Conservation (phyloP, 2,797 vertebrate species). For the Coregonus sp. region DNA sequence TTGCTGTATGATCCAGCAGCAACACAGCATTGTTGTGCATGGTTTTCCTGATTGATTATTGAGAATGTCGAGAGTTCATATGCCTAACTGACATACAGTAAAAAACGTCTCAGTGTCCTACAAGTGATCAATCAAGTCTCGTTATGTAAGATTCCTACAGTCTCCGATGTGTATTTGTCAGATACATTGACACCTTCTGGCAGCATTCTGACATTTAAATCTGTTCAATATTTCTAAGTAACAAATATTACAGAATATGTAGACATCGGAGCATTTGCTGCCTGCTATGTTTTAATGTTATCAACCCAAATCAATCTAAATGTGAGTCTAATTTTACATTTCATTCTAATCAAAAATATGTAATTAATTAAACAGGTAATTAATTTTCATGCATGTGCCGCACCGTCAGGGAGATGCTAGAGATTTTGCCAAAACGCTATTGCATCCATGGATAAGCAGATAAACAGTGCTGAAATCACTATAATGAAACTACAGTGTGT, state of each 20-base stretch:
- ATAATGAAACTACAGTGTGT: not conserved
- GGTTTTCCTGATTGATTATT: not conserved
- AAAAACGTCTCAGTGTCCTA: not conserved
- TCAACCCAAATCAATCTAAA: constrained; percentile 56
- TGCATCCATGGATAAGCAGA: constrained; percentile 39
- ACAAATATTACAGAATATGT: constrained; percentile 3
- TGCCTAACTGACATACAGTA: not conserved
- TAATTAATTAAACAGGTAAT: constrained; percentile 78
- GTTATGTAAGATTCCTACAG: not conserved
- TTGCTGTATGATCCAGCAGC: no score
- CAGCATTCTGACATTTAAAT: not conserved
- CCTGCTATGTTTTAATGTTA: not conserved
- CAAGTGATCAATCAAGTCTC: not conserved
- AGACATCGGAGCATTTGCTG: not conserved
- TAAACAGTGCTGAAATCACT: constrained; percentile 27
- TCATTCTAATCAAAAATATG: constrained; percentile 77
- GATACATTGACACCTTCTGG: no score
- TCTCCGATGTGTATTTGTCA: not conserved
- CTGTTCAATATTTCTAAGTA: not conserved
- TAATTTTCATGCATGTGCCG: constrained; percentile 72
- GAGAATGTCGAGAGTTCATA: not conserved
- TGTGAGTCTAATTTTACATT: constrained; percentile 74
- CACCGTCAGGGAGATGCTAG: constrained; percentile 49
- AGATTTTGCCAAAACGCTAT: constrained; percentile 43
- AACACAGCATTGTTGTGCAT: not conserved